A percentile compares a stretch with the other conserved stretches of the same genome.
These are phyloP conservation scores for Syrmaticus mikado DNA, from an alignment of 2,113 vertebrate genomes.

Conservation along the genomic window DNA sequence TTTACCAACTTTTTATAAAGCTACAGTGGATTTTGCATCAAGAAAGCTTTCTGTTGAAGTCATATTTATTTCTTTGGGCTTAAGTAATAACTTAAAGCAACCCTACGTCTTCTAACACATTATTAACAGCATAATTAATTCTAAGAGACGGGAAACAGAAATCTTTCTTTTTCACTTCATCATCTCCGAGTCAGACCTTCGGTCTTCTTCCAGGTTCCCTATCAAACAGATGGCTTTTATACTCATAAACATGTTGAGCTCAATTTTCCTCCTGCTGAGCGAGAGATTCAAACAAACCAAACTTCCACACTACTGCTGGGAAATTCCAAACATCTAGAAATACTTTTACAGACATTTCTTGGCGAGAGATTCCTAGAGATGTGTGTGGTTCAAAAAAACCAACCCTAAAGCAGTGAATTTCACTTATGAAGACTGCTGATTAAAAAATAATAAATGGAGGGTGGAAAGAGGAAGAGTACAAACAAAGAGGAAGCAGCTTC, in stretches of 20 bases:
- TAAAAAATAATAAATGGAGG: neutral
- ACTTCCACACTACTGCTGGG: constrained; percentile 68
- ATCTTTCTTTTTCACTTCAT: constrained; percentile 63
- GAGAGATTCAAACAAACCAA: constrained; percentile 60
- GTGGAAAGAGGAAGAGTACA: neutral
- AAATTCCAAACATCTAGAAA: constrained; percentile 72
- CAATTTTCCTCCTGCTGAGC: constrained; percentile 64
- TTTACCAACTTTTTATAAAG: neutral
- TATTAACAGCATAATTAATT: constrained; percentile 70
- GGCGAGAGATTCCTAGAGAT: constrained; percentile 39
- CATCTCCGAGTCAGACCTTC: constrained; percentile 53
- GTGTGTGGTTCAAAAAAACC: constrained; percentile 41
- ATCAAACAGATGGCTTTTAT: constrained; percentile 73
- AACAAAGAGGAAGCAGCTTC: constrained; percentile 19
- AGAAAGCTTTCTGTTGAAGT: constrained; percentile 10
- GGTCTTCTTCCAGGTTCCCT: constrained; percentile 54
- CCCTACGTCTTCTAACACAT: constrained; percentile 35
- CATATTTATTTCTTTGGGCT: constrained; percentile 39
- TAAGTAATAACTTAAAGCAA: constrained; percentile 34
- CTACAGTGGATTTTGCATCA: neutral
- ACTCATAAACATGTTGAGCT: constrained; percentile 67
- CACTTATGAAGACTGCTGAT: neutral
- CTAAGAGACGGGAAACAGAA: constrained; percentile 52
- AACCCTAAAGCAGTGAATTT: constrained; percentile 41
- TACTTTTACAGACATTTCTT: constrained; percentile 67